Base-by-base conservation (phyloP, 2,113 vertebrate species). In the Machaerirhynchus nigripectus region DNA sequence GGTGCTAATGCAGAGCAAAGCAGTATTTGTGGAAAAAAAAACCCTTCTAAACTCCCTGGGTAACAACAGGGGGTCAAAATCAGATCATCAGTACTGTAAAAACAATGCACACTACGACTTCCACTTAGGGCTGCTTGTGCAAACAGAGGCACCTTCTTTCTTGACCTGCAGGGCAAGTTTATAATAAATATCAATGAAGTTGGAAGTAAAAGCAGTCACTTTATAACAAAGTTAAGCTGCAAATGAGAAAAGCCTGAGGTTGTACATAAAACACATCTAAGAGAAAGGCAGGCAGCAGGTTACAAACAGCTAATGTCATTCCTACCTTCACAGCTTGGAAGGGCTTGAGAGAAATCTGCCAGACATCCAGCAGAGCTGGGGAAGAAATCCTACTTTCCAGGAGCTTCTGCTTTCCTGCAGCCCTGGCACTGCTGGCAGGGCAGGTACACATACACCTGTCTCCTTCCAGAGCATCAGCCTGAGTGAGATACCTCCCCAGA, bases 191-290 rank as follows among this genome's bases (percentile, higher is more conserved):
- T 46, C 93, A 94, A 86, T 50, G 77, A 88, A 87, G 86, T 8
- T 57, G 31, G 18, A 94, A 97, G 84, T 87, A 95, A 96, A 96
- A 95, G 90, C 90, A 92, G 83, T 87, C 76, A 87, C 94, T 87
- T 84, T 39, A 7, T 82, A 93, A 97, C 70, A 78, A 93, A 94
- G 95, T 93, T 93, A 93, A 76, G 46, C 88, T 90, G 65, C 89
- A 93, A 94, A 94, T 86, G 73, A 96, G 83, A 95, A 95, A 81
- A 91, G 93, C 90, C 88, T 50, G 79, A 84, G 90, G 93, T 84
- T 70, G 52, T 86, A 92, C 18, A 71, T 27, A 49, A 92, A 95
- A 89, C 26, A 96, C 49, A 73, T 71, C 73, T 27, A 87, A 96
- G 73, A 75, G 40, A 49, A 80, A 89, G 28, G 53, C 77, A 94